Evolutionary conservation across 2,797 vertebrate species (phyloP).

Genomic region (Rhynchonycteris naso): DNA sequence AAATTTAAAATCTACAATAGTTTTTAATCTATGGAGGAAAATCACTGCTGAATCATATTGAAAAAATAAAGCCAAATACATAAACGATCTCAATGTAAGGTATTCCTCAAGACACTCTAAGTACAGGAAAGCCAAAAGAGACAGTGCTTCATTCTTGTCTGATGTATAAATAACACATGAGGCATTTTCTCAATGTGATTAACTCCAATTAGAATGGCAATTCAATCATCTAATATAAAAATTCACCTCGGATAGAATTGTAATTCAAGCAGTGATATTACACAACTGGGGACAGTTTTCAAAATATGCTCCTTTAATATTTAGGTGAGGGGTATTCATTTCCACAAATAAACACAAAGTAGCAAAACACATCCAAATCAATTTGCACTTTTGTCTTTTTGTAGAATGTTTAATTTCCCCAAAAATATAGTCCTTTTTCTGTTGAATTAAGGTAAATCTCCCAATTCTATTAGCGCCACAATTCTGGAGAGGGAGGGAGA

Average conservation of each 20-base stretch:
- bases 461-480: constrained; percentile 7
- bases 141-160: background rate
- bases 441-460: background rate
- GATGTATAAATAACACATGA: background rate
- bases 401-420: constrained; percentile 23
- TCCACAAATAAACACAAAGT: constrained; percentile 30
- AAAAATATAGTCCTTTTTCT: constrained; percentile 13
- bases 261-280: constrained; percentile 24
- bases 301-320: background rate
- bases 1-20: background rate
- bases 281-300: background rate
- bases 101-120: constrained; percentile 31
- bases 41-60: background rate
- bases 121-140: background rate
- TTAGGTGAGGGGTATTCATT: background rate
- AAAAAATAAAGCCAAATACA: constrained; percentile 21
- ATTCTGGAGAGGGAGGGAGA: background rate
- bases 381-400: constrained; percentile 40
- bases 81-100: background rate
- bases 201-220: background rate
- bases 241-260: background rate
- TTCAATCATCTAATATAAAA: background rate
- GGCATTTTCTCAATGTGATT: constrained; percentile 1
- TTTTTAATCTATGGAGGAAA: background rate
- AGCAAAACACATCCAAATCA: background rate